Evolutionary conservation across 2,797 vertebrate species (phyloP), one percentile per base, ranked within the genome.

Genomic region (Pachyuromys duprasi): DNA sequence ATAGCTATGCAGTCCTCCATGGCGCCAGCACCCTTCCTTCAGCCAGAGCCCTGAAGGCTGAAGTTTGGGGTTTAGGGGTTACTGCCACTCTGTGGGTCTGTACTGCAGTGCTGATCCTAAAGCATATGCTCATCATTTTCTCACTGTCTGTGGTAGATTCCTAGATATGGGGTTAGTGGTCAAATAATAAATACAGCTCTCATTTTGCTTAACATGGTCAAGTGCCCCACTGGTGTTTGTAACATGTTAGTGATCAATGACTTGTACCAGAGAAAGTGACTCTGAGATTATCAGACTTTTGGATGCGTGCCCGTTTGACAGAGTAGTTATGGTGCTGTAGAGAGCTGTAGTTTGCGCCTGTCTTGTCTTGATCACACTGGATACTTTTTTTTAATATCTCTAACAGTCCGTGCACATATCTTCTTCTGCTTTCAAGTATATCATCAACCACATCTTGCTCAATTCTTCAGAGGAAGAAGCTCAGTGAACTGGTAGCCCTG

Each of bases 311-410:
- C 5, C 8, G 2, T 24, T 17, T 45, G 28, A 60, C 7, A 5
- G 39, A 28, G 53, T 39, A 9, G 33, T 49, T 9, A 1, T 0
- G 11, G 49, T 2, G 3, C 36, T 3, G 17, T 24, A 0, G 8
- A 0, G 14, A 4, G 31, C 42, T 15, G 18, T 1, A 1, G 2
- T 17, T 9, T 3, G 0, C 0, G 0, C 2, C 65, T 79, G 49
- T 39, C 76, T 60, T 31, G 13, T 49, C 1, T 11, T 0, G 15
- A 22, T 7, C 3, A 11, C 45, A 18, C 39, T 5, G 20, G 6
- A 13, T 39, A 14, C 6, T 63, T 22, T 39, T 76, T 6, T 76
- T 6, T 53, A 8, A 0, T 33, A 12, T 62, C 39, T 53, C 2
- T 42, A 9, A 5, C 2, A 0, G 15, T 8, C 36, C 0, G 0